These are phyloP conservation scores for Calosoma granatense DNA, from an alignment of 1,140 invertebrate genomes.

Conservation along the genomic window DNA sequence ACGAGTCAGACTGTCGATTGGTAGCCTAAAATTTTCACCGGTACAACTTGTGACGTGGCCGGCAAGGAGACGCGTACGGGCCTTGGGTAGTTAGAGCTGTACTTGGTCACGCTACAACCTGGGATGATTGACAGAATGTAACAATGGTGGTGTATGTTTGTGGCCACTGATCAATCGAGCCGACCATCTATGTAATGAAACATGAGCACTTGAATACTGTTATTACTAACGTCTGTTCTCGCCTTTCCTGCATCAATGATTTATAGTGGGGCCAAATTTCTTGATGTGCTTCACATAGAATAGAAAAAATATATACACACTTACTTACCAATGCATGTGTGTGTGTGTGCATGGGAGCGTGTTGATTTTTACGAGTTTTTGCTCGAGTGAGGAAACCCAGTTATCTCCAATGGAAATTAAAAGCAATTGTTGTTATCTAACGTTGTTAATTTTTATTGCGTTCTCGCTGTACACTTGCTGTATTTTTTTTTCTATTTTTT, in stretches of 20 bases:
- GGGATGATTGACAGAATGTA: neutral
- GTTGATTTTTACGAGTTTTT: neutral
- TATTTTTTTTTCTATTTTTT: neutral
- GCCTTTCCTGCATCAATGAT: neutral
- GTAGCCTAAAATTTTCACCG: neutral
- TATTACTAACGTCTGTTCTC: neutral
- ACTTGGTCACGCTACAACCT: no score
- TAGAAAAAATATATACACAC: neutral
- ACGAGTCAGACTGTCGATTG: neutral
- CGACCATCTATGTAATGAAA: neutral
- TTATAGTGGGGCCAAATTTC: neutral
- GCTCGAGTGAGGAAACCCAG: neutral
- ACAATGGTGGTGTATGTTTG: neutral
- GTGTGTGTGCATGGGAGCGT: no score
- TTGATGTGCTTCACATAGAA: neutral
- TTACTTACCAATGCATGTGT: neutral
- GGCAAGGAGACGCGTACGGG: neutral
- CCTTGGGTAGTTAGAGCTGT: no score
- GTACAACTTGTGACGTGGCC: neutral
- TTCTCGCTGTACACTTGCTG: neutral
- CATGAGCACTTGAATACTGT: neutral
- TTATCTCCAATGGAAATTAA: slow-evolving; percentile 2
- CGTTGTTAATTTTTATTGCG: slow-evolving; percentile 1
- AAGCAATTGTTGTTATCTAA: slow-evolving; percentile 5
- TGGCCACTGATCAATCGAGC: neutral